These are phyloP conservation scores for Pristionchus fissidentatus DNA, from an alignment of 2,888 invertebrate species.

Conservation along the genomic window DNA sequence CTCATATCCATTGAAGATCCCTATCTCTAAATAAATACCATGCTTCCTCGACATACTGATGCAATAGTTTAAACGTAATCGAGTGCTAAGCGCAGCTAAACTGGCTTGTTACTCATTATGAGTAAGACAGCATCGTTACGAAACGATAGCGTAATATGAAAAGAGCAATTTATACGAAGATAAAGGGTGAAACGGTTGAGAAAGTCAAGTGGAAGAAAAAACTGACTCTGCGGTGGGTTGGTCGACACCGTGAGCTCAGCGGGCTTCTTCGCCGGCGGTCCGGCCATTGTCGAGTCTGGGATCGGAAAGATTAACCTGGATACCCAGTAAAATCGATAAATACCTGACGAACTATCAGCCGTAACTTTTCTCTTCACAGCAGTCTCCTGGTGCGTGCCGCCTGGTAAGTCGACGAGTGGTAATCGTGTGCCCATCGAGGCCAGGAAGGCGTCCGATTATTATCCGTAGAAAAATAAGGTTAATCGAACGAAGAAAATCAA, in stretches of 20 bases:
- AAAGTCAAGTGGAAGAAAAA: background rate
- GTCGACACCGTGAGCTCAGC: background rate
- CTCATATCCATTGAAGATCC: no score
- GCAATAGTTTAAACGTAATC: no score
- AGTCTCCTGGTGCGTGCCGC: background rate
- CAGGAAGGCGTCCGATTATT: background rate
- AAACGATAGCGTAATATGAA: background rate
- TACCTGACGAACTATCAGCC: background rate
- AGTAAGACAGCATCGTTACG: background rate
- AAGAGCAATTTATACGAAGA: no score
- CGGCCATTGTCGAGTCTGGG: background rate
- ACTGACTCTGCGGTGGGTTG: conserved; percentile 31
- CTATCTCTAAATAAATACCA: no score
- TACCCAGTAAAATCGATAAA: background rate
- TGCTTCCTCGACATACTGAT: no score
- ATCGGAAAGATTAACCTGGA: background rate
- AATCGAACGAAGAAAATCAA: no score
- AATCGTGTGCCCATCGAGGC: conserved; percentile 18
- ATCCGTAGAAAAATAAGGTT: no score
- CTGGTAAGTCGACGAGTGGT: conserved; percentile 25
- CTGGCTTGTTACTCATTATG: no score
- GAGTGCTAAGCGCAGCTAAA: no score
- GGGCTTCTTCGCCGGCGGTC: background rate
- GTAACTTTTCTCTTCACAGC: background rate
- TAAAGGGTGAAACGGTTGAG: background rate